phyloP scores from a whole-genome alignment of 2,113 vertebrate genomes.

The Taurulus bubalis region DNA sequence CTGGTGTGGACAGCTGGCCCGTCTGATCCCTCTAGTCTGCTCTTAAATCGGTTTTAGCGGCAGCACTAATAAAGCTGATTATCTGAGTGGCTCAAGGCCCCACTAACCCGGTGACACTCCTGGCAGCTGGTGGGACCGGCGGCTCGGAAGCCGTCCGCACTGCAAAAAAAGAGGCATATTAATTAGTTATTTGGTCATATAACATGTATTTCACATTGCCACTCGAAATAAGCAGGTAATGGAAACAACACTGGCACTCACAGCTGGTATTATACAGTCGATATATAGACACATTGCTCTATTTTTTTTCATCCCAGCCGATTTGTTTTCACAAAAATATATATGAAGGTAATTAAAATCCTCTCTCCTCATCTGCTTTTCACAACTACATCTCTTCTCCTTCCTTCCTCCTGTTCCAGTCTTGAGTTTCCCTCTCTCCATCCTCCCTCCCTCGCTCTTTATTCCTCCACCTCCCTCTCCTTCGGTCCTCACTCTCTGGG shows the following conservation, averaged over 20 bases:
- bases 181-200: neutral
- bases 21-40: conserved; percentile 94
- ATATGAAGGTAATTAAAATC: neutral
- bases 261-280: neutral
- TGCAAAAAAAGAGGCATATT: conserved; percentile 23
- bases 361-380: conserved; percentile 5
- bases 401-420: neutral
- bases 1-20: conserved; percentile 92
- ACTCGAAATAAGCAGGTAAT: neutral
- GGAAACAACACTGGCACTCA: neutral
- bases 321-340: neutral
- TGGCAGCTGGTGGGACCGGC: conserved; percentile 85
- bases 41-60: conserved; percentile 94
- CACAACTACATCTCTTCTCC: neutral
- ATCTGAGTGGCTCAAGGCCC: conserved; percentile 90
- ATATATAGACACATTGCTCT: neutral
- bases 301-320: neutral
- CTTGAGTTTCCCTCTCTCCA: conserved; percentile 17
- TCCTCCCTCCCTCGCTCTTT: conserved; percentile 17
- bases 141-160: conserved; percentile 33
- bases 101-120: conserved; percentile 86
- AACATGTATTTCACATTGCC: neutral
- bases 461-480: conserved; percentile 12
- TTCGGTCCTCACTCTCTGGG: conserved; percentile 78
- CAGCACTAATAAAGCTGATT: conserved; percentile 96